These are phyloP conservation scores for Pachyseris speciosa DNA, from an alignment of 64 coral and sea anemone genomes.

Conservation along the genomic window DNA sequence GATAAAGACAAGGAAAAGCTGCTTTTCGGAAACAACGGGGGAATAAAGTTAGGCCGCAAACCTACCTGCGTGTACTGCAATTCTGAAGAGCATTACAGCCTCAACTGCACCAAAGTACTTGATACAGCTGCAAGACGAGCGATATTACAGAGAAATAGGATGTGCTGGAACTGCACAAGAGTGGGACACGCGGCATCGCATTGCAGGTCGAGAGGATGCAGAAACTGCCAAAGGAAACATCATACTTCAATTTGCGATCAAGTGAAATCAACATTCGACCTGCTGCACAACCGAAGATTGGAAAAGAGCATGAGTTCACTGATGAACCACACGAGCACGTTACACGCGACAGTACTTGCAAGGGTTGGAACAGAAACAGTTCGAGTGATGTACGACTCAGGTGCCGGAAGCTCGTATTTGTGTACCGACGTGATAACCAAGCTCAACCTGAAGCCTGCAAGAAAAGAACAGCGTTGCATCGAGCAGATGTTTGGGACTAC, in stretches of 20 bases:
- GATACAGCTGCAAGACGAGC: constrained; percentile 52
- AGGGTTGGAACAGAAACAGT: constrained; percentile 20
- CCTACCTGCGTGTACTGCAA: constrained; percentile 65
- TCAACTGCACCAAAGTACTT: constrained; percentile 58
- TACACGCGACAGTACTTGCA: no score
- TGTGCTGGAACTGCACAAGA: neutral
- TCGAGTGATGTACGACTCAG: constrained; percentile 50
- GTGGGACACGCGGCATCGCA: no score
- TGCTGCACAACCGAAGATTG: no score
- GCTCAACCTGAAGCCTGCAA: constrained; percentile 27
- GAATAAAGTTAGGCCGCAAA: neutral
- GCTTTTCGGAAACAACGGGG: no score
- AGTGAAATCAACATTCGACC: neutral
- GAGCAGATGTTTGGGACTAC: constrained; percentile 61
- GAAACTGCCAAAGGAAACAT: constrained; percentile 41
- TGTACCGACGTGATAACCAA: constrained; percentile 60
- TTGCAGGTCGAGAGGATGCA: constrained; percentile 34
- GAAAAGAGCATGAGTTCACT: no score
- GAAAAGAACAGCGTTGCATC: constrained; percentile 22
- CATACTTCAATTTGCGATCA: constrained; percentile 56
- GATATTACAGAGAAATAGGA: constrained; percentile 28
- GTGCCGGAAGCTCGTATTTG: constrained; percentile 61
- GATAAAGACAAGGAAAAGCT: no score
- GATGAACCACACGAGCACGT: no score
- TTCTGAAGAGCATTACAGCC: neutral